phyloP scores from a whole-genome alignment of 2,888 invertebrate genomes.

The Eucriotettix oculatus region DNA sequence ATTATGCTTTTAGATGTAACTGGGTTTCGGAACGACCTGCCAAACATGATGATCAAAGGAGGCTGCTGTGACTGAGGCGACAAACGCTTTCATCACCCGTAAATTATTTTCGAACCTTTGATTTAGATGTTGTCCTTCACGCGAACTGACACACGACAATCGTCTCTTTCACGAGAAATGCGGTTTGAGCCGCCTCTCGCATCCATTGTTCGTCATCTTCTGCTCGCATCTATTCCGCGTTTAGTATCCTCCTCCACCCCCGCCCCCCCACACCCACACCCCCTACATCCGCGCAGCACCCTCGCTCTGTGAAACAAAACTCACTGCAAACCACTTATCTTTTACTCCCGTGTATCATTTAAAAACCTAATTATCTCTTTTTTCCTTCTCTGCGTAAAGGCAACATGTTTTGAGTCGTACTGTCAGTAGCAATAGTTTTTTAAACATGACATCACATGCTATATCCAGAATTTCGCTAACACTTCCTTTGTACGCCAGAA shows the following conservation, averaged over 20 bases:
- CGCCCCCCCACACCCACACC: background rate
- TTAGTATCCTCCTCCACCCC: background rate
- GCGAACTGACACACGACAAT: background rate
- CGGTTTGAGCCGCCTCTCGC: background rate
- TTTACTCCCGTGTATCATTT: background rate
- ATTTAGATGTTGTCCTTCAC: too few species aligned
- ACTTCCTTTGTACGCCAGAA: background rate
- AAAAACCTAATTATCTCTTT: background rate
- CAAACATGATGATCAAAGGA: too few species aligned
- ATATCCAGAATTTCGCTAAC: background rate
- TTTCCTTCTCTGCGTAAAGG: background rate
- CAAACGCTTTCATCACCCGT: too few species aligned
- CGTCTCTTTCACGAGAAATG: background rate
- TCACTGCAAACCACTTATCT: too few species aligned
- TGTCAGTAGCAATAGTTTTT: slow-evolving; percentile 7
- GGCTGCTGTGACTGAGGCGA: too few species aligned
- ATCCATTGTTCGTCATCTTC: background rate
- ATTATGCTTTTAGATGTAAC: too few species aligned
- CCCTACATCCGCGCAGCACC: background rate
- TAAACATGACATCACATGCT: background rate
- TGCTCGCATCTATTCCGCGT: background rate
- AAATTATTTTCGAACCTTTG: too few species aligned
- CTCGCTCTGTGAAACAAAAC: too few species aligned
- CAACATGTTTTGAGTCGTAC: background rate
- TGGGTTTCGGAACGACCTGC: too few species aligned